Evolutionary conservation across 2,888 invertebrate species (phyloP).

Genomic region (Cephalotes varians): DNA sequence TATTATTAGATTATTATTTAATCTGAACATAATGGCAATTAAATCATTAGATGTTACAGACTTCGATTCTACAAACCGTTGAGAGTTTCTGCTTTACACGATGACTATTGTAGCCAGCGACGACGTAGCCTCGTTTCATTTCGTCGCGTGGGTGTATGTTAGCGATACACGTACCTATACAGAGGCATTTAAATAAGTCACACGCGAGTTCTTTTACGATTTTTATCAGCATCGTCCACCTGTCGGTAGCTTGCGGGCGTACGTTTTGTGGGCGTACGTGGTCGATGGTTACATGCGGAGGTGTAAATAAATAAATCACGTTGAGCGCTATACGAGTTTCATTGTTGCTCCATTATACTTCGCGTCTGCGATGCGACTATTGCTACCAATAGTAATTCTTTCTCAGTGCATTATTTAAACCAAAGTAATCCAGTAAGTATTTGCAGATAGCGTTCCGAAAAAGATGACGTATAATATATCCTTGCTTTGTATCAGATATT

Average conservation of each 20-base stretch:
- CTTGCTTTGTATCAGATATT: background rate
- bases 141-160: slow-evolving; percentile 15
- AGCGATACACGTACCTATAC: background rate
- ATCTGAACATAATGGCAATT: background rate
- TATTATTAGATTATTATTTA: slow-evolving; percentile 10
- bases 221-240: slow-evolving; percentile 52
- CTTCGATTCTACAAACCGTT: background rate
- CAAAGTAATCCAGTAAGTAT: slow-evolving; percentile 7
- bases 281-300: slow-evolving; percentile 28
- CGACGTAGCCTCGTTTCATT: slow-evolving; percentile 47
- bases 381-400: slow-evolving; percentile 48
- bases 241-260: slow-evolving; percentile 38
- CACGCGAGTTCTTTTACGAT: slow-evolving; percentile 48
- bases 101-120: slow-evolving; percentile 30
- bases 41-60: background rate
- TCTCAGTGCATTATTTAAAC: slow-evolving; percentile 35
- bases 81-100: slow-evolving; percentile 38
- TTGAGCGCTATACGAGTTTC: slow-evolving; percentile 47
- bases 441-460: background rate
- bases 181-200: slow-evolving; percentile 44
- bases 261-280: slow-evolving; percentile 21
- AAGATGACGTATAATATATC: background rate
- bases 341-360: slow-evolving; percentile 38
- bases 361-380: slow-evolving; percentile 30
- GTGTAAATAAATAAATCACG: slow-evolving; percentile 55